Base-by-base conservation (phyloP, 2,113 vertebrate species). In the Nestor notabilis region DNA sequence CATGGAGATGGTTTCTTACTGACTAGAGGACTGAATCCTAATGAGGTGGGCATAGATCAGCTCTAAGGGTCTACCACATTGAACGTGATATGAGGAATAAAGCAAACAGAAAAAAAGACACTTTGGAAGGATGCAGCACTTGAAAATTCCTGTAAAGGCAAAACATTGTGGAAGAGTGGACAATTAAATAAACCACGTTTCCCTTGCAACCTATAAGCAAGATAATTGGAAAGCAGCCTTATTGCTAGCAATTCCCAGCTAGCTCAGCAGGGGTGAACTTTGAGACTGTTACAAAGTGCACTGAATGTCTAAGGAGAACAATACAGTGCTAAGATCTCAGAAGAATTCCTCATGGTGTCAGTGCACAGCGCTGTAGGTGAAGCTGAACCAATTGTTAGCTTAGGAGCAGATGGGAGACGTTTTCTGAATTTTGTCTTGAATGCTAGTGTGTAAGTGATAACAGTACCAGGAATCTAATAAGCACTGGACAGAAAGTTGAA, bases 171-270 rank as follows among this genome's bases (percentile, higher is more conserved):
- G 14, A 83, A 81, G 35, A 83, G 21, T 7, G 4, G 33, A 80
- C 28, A 81, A 91, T 65, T 83, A 94, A 91, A 86, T 76, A 83
- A 89, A 47, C 24, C 4, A 63, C 4, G 4, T 13, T 94, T 90
- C 49, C 76, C 58, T 63, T 77, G 80, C 24, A 74, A 70, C 68
- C 66, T 70, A 77, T 58, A 56, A 70, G 55, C 44, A 87, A 89
- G 70, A 17, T 60, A 94, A 93, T 87, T 65, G n/a, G 41, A 94
- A 90, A 78, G 29, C 58, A 56, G 72, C 7, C n/a, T 70, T 56
- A 64, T 74, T 77, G 55, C 31, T 56, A 65, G 65, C 15, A 69
- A 93, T 83, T 94, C 74, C 72, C 39, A 39, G 18, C 23, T 87
- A 56, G 49, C 60, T 89, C 72, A 94, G 83, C 80, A 89, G 83